Conservation (phyloP, 2,797 vertebrate genomes). For the Hyperoplus lanceolatus region DNA sequence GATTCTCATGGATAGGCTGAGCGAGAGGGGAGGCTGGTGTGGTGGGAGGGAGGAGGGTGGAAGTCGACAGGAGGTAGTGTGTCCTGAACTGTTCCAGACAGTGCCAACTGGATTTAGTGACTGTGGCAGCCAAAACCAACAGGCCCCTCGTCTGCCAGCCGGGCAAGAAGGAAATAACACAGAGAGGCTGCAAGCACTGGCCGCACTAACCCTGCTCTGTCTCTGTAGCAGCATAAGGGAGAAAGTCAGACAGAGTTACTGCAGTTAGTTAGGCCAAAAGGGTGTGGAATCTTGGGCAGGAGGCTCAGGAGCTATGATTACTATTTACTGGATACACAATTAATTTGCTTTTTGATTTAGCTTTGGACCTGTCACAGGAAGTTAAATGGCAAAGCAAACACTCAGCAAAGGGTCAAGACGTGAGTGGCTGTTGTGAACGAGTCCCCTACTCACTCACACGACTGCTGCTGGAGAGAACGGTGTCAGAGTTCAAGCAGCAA, state of each 20-base stretch:
- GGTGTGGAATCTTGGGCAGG: background rate
- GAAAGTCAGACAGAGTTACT: slow-evolving; percentile 29
- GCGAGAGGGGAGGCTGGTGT: slow-evolving; percentile 47
- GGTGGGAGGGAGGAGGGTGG: slow-evolving; percentile 40
- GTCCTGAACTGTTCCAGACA: slow-evolving; percentile 64
- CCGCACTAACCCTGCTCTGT: slow-evolving; percentile 13
- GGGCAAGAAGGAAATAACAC: slow-evolving; percentile 69
- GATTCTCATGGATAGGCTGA: slow-evolving; percentile 58
- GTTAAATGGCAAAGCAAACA: slow-evolving; percentile 18
- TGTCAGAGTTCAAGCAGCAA: background rate
- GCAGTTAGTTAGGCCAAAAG: slow-evolving; percentile 21
- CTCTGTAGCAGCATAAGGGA: slow-evolving; percentile 23
- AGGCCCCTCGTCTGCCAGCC: slow-evolving; percentile 61
- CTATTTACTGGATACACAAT: slow-evolving; percentile 4
- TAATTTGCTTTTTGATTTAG: background rate
- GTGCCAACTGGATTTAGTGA: slow-evolving; percentile 68
- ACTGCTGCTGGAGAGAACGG: background rate
- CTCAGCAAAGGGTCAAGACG: background rate
- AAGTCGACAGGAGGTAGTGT: slow-evolving; percentile 63
- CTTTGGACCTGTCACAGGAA: slow-evolving; percentile 1
- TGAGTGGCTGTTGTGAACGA: background rate
- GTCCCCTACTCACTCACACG: background rate
- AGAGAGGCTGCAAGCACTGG: slow-evolving; percentile 34
- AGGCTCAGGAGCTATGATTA: slow-evolving; percentile 1
- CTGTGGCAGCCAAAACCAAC: slow-evolving; percentile 78